Percentiles rank a stretch among this genome's conserved stretches.
Evolutionary conservation across 1,140 invertebrate species (phyloP).

Genomic region (Drosophila tristis): DNA sequence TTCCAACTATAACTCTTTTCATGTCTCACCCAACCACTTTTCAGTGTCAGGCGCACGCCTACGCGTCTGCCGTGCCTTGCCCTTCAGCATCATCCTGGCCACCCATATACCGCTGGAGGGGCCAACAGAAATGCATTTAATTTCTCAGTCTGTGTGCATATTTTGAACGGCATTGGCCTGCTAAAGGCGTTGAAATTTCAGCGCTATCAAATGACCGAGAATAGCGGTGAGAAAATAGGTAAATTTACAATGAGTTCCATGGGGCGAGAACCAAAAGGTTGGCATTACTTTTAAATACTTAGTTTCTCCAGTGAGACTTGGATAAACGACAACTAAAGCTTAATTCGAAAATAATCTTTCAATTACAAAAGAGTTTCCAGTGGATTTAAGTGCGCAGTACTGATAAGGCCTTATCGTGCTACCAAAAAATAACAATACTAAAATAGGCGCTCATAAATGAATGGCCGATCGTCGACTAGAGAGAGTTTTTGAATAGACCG

Average conservation of each 20-base stretch:
- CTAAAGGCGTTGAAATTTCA: background rate
- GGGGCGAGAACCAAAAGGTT: too few species aligned
- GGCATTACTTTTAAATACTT: too few species aligned
- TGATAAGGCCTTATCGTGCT: conserved; percentile 21
- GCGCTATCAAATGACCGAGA: too few species aligned
- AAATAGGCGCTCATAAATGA: conserved; percentile 13
- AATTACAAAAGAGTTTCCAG: background rate
- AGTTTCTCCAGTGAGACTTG: background rate
- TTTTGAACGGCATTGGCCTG: conserved; percentile 33
- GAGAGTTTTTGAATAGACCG: conserved; percentile 1
- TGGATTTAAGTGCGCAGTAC: conserved; percentile 14
- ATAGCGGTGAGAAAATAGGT: too few species aligned
- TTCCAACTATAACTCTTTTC: conserved; percentile 14
- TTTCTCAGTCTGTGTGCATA: conserved; percentile 34
- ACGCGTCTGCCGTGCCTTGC: conserved; percentile 29
- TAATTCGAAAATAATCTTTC: background rate
- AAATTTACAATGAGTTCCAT: too few species aligned
- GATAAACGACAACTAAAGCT: background rate
- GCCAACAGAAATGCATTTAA: conserved; percentile 49
- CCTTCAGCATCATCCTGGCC: conserved; percentile 12
- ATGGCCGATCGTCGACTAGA: background rate
- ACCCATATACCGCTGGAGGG: conserved; percentile 23
- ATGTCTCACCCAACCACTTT: conserved; percentile 48
- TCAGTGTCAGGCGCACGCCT: conserved; percentile 65
- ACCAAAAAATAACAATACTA: conserved; percentile 1